Conservation (phyloP, 2,113 vertebrate genomes). For the Jacana jacana region DNA sequence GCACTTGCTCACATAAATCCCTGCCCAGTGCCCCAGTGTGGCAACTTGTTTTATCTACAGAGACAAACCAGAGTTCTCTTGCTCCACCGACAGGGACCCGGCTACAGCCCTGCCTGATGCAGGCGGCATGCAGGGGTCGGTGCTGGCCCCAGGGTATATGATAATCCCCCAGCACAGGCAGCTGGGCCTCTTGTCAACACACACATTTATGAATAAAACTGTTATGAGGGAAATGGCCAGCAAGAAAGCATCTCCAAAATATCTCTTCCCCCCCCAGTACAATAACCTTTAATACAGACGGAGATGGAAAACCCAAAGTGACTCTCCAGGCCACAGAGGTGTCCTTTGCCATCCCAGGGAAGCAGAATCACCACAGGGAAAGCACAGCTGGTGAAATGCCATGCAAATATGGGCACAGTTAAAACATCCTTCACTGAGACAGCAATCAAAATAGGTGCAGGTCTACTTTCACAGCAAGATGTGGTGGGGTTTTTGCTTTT, state of each 20-base stretch:
- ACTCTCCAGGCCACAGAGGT: not conserved
- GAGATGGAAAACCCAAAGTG: not conserved
- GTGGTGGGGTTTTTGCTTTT: not conserved
- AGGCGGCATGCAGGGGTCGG: fast-evolving
- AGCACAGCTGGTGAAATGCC: not conserved
- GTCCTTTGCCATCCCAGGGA: not conserved
- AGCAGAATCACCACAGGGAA: not conserved
- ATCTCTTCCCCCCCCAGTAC: not conserved
- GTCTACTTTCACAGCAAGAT: not conserved
- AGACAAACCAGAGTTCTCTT: not conserved
- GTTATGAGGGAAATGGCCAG: not conserved
- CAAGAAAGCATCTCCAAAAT: not conserved
- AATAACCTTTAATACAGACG: not conserved
- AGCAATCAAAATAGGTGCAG: not conserved
- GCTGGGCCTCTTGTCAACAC: not conserved
- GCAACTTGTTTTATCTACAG: not conserved
- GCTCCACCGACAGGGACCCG: fast-evolving
- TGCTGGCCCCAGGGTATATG: not conserved
- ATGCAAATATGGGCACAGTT: not conserved
- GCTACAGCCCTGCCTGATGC: not conserved
- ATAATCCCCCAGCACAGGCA: not conserved
- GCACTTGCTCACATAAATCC: not conserved
- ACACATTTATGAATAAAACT: slow-evolving; percentile 30
- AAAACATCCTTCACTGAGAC: not conserved
- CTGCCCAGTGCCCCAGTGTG: not conserved